phyloP scores from a whole-genome alignment of 2,888 invertebrate species.

The Xestoiulus laeticollis region DNA sequence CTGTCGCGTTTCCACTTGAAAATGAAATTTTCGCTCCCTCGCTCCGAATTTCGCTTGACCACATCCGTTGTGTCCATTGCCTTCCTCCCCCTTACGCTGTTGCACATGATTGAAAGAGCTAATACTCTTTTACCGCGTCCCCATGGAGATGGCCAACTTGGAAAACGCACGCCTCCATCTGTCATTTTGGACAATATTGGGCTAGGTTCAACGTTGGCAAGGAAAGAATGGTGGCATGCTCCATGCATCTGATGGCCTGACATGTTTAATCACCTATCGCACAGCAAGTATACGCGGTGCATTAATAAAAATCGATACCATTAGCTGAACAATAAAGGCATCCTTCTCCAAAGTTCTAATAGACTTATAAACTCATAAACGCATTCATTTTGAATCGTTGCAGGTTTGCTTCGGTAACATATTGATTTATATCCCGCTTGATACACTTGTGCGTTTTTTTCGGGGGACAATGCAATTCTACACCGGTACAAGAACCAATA shows the following conservation, averaged over 20 bases:
- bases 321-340: not conserved
- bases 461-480: not conserved
- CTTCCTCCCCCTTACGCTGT: not conserved
- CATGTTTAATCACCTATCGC: constrained; percentile 9
- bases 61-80: not conserved
- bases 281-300: not conserved
- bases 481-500: not conserved
- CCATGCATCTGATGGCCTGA: not conserved
- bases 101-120: constrained; percentile 1
- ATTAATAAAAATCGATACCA: constrained; percentile 9
- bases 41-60: not conserved
- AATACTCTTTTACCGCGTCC: constrained; percentile 1
- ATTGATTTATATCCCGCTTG: not conserved
- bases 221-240: not conserved
- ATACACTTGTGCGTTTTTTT: not conserved
- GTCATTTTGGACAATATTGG: constrained; percentile 1
- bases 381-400: not conserved
- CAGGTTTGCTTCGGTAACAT: not conserved
- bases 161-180: not conserved
- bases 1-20: not conserved
- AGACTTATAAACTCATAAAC: constrained; percentile 9
- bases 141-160: constrained; percentile 9
- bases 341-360: not conserved
- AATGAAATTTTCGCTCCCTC: not conserved
- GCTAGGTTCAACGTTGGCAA: not conserved